Percentiles rank a stretch among this genome's conserved stretches.
These are phyloP conservation scores for Cebidichthys violaceus DNA, from an alignment of 2,113 vertebrate genomes.

Conservation along the genomic window DNA sequence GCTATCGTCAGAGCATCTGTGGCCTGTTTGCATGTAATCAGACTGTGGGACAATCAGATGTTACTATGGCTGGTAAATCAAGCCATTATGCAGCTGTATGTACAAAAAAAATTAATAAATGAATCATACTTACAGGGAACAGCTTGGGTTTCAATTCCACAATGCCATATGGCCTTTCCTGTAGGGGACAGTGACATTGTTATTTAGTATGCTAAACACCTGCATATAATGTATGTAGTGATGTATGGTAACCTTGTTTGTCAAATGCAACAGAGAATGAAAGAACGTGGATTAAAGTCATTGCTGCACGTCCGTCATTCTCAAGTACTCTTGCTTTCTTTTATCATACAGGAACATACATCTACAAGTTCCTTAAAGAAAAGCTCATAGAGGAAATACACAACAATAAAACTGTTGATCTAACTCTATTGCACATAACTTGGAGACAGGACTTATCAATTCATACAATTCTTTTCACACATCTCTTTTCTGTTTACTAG, in stretches of 20 bases:
- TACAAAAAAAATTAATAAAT: constrained; percentile 4
- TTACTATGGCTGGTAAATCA: background rate
- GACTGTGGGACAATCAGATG: background rate
- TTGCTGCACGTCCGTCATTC: background rate
- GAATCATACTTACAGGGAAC: constrained; percentile 88
- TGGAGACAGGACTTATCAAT: background rate
- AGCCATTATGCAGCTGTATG: background rate
- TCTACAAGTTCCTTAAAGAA: constrained; percentile 1
- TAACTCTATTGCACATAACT: background rate
- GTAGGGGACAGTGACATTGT: constrained; percentile 54
- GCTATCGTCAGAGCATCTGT: background rate
- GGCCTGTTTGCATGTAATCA: background rate
- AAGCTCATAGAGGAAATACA: background rate
- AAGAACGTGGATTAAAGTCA: constrained; percentile 1
- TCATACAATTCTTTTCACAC: background rate
- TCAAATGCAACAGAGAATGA: background rate
- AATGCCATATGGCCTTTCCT: constrained; percentile 85
- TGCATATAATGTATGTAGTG: background rate
- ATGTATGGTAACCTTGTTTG: background rate
- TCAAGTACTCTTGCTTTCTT: background rate
- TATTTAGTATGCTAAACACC: background rate
- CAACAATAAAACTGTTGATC: background rate
- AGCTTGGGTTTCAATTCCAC: constrained; percentile 83
- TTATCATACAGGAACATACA: background rate
- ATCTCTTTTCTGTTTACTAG: background rate